Base-by-base conservation (phyloP, 2,888 invertebrate species). In the Meiosimyza platycephala region DNA sequence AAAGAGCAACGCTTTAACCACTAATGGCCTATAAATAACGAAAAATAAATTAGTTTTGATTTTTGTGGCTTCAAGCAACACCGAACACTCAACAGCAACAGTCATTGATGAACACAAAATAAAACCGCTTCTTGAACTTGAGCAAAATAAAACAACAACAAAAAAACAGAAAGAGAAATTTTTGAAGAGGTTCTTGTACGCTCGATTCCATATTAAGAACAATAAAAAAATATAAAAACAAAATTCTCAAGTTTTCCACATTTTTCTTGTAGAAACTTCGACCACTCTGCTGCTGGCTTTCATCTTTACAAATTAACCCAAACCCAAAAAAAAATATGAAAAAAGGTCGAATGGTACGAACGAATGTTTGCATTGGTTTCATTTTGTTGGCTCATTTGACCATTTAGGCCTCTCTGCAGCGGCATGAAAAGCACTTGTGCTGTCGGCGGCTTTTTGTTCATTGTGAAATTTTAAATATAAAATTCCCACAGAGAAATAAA, bases 401-500 rank as follows among this genome's bases (percentile, higher is more conserved):
- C n/a, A 60, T 33, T 55, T 16, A 57, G 28, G 59, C 59, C 59
- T 15, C 59, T 28, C 28, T 28, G 28, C 28, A 28, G 28, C 40
- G 9, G 9, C 9, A 40, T 6, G 40, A 2, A 9, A 40, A 40
- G 40, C 40, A 40, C 40, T 40, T 9, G 40, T 9, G 40, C 6
- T 40, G 40, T 40, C 9, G 40, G 40, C 40, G 40, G 40, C 40
- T 9, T 28, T 28, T 28, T 28, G 28, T 28, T 1, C 9, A 40
- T 40, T 40, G 40, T 40, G n/a, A 16, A 50, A 16, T 64, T 11
- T 11, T 22, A 57, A 47, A 15, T 76, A 71, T 60, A 70, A 59
- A 48, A 77, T 76, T 76, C 79, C 78, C 70, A 74, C 74, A 72
- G 75, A 72, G 76, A 73, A 74, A 77, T 72, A 80, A 81, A 82